Conservation (phyloP, 2,113 vertebrate genomes). For the Cervus canadensis region DNA sequence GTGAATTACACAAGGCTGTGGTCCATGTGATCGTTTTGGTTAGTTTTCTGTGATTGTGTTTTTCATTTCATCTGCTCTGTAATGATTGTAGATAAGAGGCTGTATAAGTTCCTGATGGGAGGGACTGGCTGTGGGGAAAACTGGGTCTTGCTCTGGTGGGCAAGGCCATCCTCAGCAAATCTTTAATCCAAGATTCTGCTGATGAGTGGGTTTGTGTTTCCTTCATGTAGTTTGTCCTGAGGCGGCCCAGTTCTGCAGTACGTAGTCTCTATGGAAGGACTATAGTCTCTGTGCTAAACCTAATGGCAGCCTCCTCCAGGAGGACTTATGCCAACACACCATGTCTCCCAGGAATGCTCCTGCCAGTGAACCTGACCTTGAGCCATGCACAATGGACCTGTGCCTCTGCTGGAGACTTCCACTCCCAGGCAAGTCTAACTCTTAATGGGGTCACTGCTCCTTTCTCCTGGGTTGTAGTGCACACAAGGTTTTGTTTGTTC, state of each 20-base stretch:
- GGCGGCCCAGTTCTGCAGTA: background rate
- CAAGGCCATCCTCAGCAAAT: background rate
- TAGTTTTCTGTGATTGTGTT: background rate
- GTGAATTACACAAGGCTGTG: background rate
- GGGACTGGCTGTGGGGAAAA: background rate
- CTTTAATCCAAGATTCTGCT: background rate
- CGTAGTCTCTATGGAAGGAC: background rate
- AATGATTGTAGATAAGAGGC: background rate
- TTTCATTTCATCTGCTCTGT: background rate
- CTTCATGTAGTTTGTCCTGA: background rate
- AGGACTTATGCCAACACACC: background rate
- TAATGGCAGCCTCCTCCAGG: background rate
- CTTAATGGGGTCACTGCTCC: background rate
- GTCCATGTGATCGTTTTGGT: background rate
- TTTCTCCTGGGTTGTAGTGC: background rate
- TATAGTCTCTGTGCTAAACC: background rate
- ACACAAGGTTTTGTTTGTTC: background rate
- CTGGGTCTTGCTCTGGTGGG: background rate
- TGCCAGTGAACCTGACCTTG: background rate
- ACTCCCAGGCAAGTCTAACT: background rate
- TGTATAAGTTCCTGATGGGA: background rate
- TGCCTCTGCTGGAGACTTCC: background rate
- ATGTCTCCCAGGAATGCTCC: background rate
- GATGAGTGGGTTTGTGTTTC: background rate
- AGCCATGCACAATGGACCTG: background rate